Conservation (phyloP, 2,888 invertebrate genomes). For the Allacma fusca region DNA sequence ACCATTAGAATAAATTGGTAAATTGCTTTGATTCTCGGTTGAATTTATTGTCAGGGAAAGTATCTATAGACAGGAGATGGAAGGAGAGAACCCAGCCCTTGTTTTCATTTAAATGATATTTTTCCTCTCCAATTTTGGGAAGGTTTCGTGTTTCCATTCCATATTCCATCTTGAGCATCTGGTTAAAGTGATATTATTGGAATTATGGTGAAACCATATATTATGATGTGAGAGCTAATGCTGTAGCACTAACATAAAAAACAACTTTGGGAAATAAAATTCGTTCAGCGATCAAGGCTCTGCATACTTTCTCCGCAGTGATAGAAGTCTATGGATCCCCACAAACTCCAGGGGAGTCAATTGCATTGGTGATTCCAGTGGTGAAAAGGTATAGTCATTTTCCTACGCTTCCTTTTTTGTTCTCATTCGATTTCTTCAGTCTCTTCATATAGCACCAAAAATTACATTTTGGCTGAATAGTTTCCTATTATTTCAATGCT, state of each 20-base stretch:
- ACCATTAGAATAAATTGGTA: neutral
- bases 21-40: constrained; percentile 7
- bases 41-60: neutral
- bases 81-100: neutral
- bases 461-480: neutral
- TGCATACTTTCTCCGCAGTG: neutral
- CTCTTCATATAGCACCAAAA: neutral
- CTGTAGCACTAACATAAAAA: neutral
- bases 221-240: neutral
- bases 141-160: constrained; percentile 5
- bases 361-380: neutral
- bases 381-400: neutral
- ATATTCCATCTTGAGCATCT: neutral
- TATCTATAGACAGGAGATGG: no score
- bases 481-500: neutral
- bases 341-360: neutral
- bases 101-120: neutral
- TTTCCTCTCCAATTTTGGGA: neutral
- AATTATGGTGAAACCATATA: constrained; percentile 11
- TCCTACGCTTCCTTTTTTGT: neutral
- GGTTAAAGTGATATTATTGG: constrained; percentile 6
- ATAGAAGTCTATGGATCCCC: neutral
- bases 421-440: neutral
- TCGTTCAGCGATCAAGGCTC: neutral
- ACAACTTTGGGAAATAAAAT: neutral